Evolutionary conservation across 2,888 invertebrate genomes (phyloP).

Genomic region (Ryuthela nishihirai): DNA sequence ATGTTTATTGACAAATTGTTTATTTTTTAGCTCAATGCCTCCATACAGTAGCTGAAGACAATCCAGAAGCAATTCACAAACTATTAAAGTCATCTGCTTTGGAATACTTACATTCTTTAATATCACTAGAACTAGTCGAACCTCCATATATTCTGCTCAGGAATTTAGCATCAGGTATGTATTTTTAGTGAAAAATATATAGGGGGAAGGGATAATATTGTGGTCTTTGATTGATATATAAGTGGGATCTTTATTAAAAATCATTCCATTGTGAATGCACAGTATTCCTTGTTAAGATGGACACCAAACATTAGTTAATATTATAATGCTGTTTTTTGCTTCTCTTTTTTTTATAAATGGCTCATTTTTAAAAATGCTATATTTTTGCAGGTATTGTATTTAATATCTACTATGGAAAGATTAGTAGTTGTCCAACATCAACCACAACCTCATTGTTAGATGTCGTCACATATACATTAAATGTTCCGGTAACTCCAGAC

Average conservation of each 20-base stretch:
- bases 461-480: constrained; percentile 43
- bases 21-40: constrained; percentile 60
- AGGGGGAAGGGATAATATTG: too few species aligned
- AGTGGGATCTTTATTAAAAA: too few species aligned
- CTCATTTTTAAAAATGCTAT: too few species aligned
- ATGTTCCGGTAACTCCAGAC: constrained; percentile 1
- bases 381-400: constrained; percentile 46
- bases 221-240: too few species aligned
- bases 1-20: neutral
- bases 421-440: constrained; percentile 41
- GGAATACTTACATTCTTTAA: constrained; percentile 25
- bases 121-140: constrained; percentile 7
- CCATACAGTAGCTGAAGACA: constrained; percentile 68
- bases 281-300: too few species aligned
- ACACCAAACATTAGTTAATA: too few species aligned
- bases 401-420: constrained; percentile 45
- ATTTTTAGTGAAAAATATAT: neutral
- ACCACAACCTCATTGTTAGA: constrained; percentile 41
- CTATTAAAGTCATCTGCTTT: constrained; percentile 55
- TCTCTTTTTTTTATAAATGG: too few species aligned
- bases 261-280: too few species aligned
- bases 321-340: too few species aligned
- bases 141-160: constrained; percentile 50
- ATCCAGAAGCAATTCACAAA: constrained; percentile 58
- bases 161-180: constrained; percentile 59